Evolutionary conservation across 2,888 invertebrate species (phyloP).

Genomic region (Spodoptera picta): DNA sequence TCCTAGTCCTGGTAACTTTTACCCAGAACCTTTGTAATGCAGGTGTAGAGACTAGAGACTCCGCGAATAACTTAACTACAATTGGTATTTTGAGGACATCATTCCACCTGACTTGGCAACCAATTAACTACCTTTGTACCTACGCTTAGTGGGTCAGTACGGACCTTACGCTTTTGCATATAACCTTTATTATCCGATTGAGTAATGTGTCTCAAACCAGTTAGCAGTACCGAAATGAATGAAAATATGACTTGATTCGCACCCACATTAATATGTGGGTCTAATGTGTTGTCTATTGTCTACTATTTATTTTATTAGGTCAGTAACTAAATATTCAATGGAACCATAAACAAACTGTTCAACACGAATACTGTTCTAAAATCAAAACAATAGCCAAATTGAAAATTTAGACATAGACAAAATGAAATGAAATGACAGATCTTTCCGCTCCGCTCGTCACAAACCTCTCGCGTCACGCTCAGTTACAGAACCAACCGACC

Average conservation of each 20-base stretch:
- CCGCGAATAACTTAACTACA: too few relatives aligned
- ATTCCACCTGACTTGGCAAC: neutral
- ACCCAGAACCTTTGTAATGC: too few relatives aligned
- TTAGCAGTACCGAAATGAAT: constrained; percentile 4
- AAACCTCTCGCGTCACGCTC: constrained; percentile 53
- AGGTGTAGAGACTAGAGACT: too few relatives aligned
- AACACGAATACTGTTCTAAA: neutral
- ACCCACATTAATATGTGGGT: too few relatives aligned
- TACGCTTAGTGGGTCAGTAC: constrained; percentile 25
- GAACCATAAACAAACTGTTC: too few relatives aligned
- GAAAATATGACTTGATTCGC: neutral
- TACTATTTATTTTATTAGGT: too few relatives aligned
- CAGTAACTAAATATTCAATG: too few relatives aligned
- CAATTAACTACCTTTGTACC: constrained; percentile 11
- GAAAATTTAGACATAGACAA: constrained; percentile 5
- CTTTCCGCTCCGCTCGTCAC: constrained; percentile 49
- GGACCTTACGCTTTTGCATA: constrained; percentile 14
- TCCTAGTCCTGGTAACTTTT: too few relatives aligned
- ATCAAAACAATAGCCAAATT: constrained; percentile 16
- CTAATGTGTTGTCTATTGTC: too few relatives aligned
- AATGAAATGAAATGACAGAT: constrained; percentile 19
- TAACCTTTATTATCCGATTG: constrained; percentile 34
- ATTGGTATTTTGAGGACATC: neutral
- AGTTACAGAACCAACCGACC: constrained; percentile 55
- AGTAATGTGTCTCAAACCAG: constrained; percentile 18